Conservation (phyloP, 2,797 vertebrate species). For the Perdix hodgsoniae region DNA sequence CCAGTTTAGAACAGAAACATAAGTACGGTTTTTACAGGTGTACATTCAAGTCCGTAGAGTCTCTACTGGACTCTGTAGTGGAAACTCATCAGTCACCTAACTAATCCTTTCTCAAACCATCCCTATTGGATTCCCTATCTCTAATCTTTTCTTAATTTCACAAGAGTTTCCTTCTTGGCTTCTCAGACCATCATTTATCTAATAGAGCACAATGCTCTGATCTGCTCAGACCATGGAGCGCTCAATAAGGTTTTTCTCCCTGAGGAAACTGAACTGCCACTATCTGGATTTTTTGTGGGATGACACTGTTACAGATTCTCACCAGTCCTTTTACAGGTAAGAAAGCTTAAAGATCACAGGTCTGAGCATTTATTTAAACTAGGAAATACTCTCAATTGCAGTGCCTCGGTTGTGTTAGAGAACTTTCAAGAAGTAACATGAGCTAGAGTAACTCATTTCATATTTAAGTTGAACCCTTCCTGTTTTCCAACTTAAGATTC, state of each 20-base stretch:
- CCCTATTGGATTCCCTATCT: accelerated
- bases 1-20: not conserved
- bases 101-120: not conserved
- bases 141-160: not conserved
- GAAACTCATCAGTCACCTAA: not conserved
- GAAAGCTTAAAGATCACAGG: not conserved
- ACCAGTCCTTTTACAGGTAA: not conserved
- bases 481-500: not conserved
- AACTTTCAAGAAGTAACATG: not conserved
- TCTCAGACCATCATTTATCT: not conserved
- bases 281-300: not conserved
- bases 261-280: not conserved
- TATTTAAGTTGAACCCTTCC: not conserved
- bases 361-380: not conserved
- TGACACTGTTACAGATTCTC: not conserved
- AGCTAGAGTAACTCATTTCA: not conserved
- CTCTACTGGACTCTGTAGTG: not conserved
- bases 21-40: not conserved
- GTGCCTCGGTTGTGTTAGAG: not conserved
- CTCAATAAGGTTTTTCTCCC: not conserved
- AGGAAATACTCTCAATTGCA: not conserved
- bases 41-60: not conserved
- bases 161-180: not conserved
- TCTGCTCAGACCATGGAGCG: not conserved
- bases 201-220: not conserved